Evolutionary conservation across 2,113 vertebrate genomes (phyloP).

Genomic region (Crotalus horridus): DNA sequence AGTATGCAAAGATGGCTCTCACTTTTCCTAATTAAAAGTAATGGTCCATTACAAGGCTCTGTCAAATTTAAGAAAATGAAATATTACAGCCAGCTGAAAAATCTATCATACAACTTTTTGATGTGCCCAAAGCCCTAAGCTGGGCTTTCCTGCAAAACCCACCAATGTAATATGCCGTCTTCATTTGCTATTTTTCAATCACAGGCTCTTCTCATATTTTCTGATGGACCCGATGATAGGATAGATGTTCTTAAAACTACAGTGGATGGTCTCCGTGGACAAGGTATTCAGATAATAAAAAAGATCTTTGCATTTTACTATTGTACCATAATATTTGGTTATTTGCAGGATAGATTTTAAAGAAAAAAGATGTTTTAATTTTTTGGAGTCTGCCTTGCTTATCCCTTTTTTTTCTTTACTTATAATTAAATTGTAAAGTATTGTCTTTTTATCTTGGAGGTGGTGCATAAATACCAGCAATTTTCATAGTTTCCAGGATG

Average conservation of each 20-base stretch:
- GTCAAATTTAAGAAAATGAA: neutral
- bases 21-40: neutral
- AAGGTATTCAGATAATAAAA: conserved; percentile 61
- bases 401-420: neutral
- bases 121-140: neutral
- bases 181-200: conserved; percentile 16
- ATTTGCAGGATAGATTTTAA: neutral
- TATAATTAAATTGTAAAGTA: neutral
- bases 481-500: neutral
- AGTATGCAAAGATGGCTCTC: neutral
- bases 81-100: neutral
- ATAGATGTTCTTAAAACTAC: conserved; percentile 67
- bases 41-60: neutral
- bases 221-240: conserved; percentile 79
- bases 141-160: neutral
- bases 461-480: neutral
- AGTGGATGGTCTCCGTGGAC: conserved; percentile 61
- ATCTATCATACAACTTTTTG: neutral
- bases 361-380: neutral
- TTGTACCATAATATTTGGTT: neutral
- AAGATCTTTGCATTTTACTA: neutral
- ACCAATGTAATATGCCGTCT: neutral
- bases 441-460: neutral
- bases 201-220: conserved; percentile 84
- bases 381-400: neutral